phyloP scores from a whole-genome alignment of 2,113 vertebrate genomes.

The Tetrax tetrax region DNA sequence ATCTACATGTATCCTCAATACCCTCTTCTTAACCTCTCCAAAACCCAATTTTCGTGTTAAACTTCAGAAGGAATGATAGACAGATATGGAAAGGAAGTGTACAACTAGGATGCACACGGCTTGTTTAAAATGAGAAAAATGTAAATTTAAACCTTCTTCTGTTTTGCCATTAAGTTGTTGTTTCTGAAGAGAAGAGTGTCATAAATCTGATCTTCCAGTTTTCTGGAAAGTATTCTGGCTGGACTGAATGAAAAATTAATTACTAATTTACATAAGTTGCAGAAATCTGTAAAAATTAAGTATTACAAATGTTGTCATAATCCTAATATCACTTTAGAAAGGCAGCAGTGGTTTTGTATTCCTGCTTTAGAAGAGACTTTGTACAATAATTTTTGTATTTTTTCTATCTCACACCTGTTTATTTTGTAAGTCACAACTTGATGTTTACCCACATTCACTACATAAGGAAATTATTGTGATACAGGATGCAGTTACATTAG shows the following conservation, averaged over 20 bases:
- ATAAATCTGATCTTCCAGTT: not conserved
- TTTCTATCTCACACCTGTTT: not conserved
- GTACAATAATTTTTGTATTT: not conserved
- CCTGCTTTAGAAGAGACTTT: not conserved
- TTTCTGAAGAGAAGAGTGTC: not conserved
- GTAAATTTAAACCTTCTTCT: not conserved
- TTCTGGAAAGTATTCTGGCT: not conserved
- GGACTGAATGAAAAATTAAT: not conserved
- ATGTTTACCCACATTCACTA: not conserved
- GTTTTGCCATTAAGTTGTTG: not conserved
- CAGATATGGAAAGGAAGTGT: not conserved
- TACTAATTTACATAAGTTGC: not conserved
- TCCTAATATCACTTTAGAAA: not conserved
- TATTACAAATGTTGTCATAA: not conserved
- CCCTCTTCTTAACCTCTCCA: not conserved
- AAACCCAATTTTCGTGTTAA: not conserved
- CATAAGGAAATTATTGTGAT: not conserved
- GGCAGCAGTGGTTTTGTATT: not conserved
- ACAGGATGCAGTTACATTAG: not conserved
- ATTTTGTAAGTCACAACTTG: not conserved
- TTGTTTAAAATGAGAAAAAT: not conserved
- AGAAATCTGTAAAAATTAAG: not conserved
- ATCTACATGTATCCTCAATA: not conserved
- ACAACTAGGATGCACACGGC: fast-evolving
- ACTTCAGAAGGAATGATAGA: not conserved